phyloP scores from a whole-genome alignment of 2,797 vertebrate species.

The Glyptemys insculpta region DNA sequence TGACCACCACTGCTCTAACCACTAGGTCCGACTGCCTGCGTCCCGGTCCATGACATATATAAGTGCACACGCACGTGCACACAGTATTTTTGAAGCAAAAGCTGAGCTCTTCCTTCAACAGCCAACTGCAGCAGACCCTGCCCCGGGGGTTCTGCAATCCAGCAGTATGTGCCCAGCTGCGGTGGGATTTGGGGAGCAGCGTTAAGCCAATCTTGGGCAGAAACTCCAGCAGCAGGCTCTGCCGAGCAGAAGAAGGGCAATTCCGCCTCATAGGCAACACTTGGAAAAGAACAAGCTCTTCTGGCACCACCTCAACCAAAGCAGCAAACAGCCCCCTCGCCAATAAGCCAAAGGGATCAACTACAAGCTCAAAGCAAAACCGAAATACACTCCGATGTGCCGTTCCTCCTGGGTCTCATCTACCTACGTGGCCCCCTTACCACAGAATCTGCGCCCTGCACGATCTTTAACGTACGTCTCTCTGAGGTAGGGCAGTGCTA shows the following conservation, averaged over 20 bases:
- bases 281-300: background rate
- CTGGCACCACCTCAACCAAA: background rate
- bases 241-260: background rate
- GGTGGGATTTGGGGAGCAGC: background rate
- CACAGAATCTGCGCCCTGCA: background rate
- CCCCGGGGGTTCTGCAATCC: background rate
- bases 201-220: background rate
- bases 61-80: background rate
- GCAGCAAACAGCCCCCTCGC: background rate
- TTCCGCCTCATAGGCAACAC: background rate
- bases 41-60: background rate
- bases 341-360: background rate
- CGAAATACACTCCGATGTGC: background rate
- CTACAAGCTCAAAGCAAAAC: background rate
- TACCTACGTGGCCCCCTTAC: background rate
- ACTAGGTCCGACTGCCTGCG: background rate
- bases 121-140: background rate
- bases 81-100: background rate
- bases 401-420: background rate
- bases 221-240: background rate
- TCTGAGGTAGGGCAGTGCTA: background rate
- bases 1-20: background rate
- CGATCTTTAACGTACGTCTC: background rate
- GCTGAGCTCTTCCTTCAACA: background rate
- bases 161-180: background rate